phyloP scores from a whole-genome alignment of 2,113 vertebrate genomes.

The Gopherus evgoodei region DNA sequence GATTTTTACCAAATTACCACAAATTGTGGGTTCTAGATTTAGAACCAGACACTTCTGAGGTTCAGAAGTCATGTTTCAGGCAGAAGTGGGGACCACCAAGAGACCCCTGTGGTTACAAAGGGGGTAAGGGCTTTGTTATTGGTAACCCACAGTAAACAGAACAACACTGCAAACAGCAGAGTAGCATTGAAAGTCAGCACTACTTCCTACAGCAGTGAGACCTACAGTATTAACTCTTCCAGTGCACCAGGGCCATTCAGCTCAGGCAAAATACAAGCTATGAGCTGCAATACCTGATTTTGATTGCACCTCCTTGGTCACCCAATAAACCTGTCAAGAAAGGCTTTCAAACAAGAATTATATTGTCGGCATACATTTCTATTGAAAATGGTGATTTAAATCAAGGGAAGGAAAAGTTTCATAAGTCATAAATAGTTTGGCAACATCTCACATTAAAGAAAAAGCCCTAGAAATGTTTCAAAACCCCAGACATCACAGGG shows the following conservation, averaged over 20 bases:
- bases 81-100: neutral
- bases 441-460: neutral
- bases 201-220: neutral
- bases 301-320: neutral
- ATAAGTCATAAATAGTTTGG: neutral
- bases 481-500: neutral
- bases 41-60: neutral
- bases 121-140: neutral
- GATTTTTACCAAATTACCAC: neutral
- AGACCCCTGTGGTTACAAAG: accelerated
- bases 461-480: neutral
- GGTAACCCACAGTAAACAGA: neutral
- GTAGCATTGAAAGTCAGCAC: neutral
- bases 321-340: neutral
- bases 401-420: neutral
- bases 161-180: neutral
- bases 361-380: neutral
- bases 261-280: neutral
- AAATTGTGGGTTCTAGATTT: neutral
- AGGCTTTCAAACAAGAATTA: neutral
- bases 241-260: neutral
- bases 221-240: neutral
- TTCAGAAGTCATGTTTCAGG: neutral
- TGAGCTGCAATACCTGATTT: neutral
- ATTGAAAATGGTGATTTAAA: neutral